A percentile compares a stretch with the other conserved stretches of the same genome.
These are phyloP conservation scores for Columba livia DNA, from an alignment of 2,113 vertebrate genomes.

Conservation along the genomic window DNA sequence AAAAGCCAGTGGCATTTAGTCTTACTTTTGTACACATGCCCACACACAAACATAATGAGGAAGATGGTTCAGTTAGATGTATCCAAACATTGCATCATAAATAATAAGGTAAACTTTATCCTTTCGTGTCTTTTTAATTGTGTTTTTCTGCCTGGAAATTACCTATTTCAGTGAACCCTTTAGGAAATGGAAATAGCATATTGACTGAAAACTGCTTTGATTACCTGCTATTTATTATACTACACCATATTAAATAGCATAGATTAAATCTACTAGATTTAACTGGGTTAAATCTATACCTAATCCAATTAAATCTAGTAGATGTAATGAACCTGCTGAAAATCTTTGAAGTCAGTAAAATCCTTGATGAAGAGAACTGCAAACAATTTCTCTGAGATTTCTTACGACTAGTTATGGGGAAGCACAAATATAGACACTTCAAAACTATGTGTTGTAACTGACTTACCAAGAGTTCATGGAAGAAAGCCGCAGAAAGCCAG, in stretches of 20 bases:
- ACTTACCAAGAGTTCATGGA: background rate
- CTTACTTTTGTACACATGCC: background rate
- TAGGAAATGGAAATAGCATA: background rate
- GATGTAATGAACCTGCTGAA: background rate
- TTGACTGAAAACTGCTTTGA: background rate
- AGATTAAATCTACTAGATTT: background rate
- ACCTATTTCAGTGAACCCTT: background rate
- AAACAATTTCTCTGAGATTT: background rate
- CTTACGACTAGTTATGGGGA: background rate
- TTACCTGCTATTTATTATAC: background rate
- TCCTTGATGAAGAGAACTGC: background rate
- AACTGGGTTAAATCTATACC: background rate
- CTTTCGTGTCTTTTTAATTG: background rate
- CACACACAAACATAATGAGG: background rate
- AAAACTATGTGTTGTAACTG: background rate
- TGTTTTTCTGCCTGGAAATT: background rate
- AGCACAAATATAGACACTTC: background rate
- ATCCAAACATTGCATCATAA: background rate
- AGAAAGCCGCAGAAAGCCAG: background rate
- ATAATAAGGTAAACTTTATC: background rate
- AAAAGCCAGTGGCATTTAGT: background rate
- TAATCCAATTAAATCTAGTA: background rate
- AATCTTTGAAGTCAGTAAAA: background rate
- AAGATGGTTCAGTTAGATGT: background rate
- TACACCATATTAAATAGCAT: background rate